phyloP scores from a whole-genome alignment of 2,797 vertebrate genomes.

The Melanotaenia pygmaea region DNA sequence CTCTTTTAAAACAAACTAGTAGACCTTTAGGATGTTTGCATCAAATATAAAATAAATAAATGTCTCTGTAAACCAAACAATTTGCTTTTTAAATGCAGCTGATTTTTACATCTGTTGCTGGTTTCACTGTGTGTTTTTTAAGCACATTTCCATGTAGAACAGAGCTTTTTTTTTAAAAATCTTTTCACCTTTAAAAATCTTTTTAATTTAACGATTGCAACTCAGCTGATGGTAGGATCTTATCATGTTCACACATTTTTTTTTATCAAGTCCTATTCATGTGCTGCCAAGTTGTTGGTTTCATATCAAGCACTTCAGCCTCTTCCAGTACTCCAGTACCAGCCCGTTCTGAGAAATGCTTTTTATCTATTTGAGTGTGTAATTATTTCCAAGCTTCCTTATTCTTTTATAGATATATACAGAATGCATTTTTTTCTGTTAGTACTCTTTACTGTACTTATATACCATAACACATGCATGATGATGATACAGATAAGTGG shows the following conservation, averaged over 20 bases:
- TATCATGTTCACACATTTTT: not conserved
- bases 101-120: too few relatives aligned
- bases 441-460: not conserved
- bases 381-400: conserved; percentile 24
- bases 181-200: not conserved
- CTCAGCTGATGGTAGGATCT: not conserved
- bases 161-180: not conserved
- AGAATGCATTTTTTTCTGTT: not conserved
- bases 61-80: too few relatives aligned
- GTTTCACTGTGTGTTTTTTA: too few relatives aligned
- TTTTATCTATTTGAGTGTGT: conserved; percentile 10
- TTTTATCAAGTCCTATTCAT: not conserved
- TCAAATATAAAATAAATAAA: too few relatives aligned
- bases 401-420: not conserved
- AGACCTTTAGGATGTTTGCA: not conserved
- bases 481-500: rapidly evolving
- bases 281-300: not conserved
- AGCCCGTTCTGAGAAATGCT: conserved; percentile 44
- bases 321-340: conserved; percentile 1
- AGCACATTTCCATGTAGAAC: not conserved
- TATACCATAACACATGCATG: not conserved
- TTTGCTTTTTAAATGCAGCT: too few relatives aligned
- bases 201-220: not conserved
- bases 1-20: too few relatives aligned
- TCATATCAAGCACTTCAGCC: not conserved